A percentile compares a stretch with the other conserved stretches of the same genome.
Conservation (phyloP, 2,797 vertebrate genomes). For the Pseudopleuronectes americanus region DNA sequence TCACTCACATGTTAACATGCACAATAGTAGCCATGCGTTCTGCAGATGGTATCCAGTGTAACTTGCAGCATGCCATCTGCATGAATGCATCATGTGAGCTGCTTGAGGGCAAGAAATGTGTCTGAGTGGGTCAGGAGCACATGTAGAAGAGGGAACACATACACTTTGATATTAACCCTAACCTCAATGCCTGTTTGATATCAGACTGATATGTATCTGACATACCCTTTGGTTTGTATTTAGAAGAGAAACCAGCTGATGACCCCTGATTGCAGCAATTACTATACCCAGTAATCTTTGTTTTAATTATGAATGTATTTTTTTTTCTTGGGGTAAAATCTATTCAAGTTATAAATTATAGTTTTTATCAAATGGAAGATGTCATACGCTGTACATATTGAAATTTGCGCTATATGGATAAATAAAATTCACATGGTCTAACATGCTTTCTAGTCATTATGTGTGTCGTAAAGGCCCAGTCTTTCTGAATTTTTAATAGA, state of each 20-base stretch:
- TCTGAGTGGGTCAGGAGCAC: conserved; percentile 21
- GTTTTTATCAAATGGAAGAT: no score
- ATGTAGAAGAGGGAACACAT: conserved; percentile 8
- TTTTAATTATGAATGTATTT: neutral
- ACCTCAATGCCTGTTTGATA: conserved; percentile 1
- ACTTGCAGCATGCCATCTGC: conserved; percentile 25
- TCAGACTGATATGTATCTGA: neutral
- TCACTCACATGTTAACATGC: conserved; percentile 6
- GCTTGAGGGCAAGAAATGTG: conserved; percentile 17
- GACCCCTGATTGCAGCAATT: neutral
- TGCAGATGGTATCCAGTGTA: conserved; percentile 29
- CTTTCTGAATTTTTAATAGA: neutral
- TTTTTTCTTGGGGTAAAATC: neutral
- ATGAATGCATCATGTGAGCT: conserved; percentile 17
- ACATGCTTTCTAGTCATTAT: neutral
- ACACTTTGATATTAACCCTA: conserved; percentile 4
- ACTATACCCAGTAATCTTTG: neutral
- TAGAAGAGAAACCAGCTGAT: no score
- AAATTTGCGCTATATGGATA: neutral
- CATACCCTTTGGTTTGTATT: neutral
- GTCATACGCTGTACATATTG: neutral
- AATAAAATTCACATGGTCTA: neutral
- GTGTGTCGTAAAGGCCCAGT: neutral
- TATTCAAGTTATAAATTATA: neutral
- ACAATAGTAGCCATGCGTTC: conserved; percentile 2